These are phyloP conservation scores for Antedon mediterranea DNA, from an alignment of 53 echinoderm and acorn worm genomes.

Conservation along the genomic window DNA sequence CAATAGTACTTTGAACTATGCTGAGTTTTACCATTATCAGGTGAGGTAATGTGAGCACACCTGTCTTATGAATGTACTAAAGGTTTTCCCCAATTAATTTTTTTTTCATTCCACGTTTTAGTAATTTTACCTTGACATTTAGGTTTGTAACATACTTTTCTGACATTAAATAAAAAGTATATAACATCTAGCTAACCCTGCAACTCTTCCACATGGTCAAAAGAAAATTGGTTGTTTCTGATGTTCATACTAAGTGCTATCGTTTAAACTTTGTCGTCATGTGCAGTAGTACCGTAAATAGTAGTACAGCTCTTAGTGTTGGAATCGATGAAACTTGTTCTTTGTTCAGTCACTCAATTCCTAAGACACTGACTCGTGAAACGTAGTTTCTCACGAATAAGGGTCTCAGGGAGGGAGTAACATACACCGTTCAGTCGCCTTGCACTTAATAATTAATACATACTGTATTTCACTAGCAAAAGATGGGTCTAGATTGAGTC, in stretches of 20 bases:
- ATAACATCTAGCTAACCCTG: too few species aligned
- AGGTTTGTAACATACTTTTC: not conserved
- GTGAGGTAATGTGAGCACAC: not conserved
- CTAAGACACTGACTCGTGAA: constrained; percentile 1
- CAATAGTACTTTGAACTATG: not conserved
- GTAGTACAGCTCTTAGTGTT: too few species aligned
- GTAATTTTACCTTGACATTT: not conserved
- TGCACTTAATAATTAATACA: too few species aligned
- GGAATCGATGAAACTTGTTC: not conserved
- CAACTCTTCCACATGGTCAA: too few species aligned
- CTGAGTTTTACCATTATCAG: not conserved
- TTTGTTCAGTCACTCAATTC: not conserved
- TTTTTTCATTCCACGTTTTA: not conserved
- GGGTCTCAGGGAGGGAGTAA: constrained; percentile 1
- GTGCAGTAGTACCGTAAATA: too few species aligned
- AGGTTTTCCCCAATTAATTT: not conserved
- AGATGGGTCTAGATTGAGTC: too few species aligned
- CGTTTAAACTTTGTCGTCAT: not conserved
- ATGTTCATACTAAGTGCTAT: not conserved
- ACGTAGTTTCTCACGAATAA: not conserved
- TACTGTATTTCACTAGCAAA: too few species aligned
- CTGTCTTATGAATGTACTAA: not conserved
- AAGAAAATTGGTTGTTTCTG: too few species aligned
- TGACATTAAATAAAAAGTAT: not conserved
- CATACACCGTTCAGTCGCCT: not conserved